Evolutionary conservation across 2,113 vertebrate species (phyloP), one percentile per base, ranked within the genome.

Genomic region (Smithornis capensis): DNA sequence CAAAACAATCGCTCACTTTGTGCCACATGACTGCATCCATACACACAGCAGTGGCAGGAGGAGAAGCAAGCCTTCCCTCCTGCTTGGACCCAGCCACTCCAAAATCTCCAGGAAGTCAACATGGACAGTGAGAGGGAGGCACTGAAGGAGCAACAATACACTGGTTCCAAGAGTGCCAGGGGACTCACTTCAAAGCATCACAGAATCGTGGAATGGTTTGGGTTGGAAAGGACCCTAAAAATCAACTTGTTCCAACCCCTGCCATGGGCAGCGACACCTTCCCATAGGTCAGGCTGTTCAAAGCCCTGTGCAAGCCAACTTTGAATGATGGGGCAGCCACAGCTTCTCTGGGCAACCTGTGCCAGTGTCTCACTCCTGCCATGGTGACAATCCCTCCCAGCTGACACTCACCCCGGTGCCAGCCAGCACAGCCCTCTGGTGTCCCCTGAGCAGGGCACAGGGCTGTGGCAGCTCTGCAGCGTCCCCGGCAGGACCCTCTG

Each of bases 361-460:
- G 47, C 44, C 44, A 76, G 25, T 13, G 50, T 40, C 38, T 55
- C 68, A 27, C 22, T 47, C 45, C 22, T 73, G 17, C 7, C 47
- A 45, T 2, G 4, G 8, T 7, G 27, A 22, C 13, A 13, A 33
- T 7, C 21, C 27, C 24, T 17, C 21, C 47, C 33, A 38, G 50
- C 28, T 70, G 49, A 19, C 29, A 23, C 23, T 9, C 49, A 31
- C 0, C 1, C 6, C 35, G 25, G 1, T 5, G 23, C 9, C 29
- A 79, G 73, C 40, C 64, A 60, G 11, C 33, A 35, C n/a, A n/a
- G n/a, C n/a, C n/a, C n/a, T n/a, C n/a, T n/a, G n/a, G n/a, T n/a
- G n/a, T n/a, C 55, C 60, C 50, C 21, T 35, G 29, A 73, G 49
- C 8, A 7, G 31, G 60, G 49, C 8, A 1, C 1, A 22, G 2